Evolutionary conservation across 2,888 invertebrate species (phyloP), one percentile per base, ranked within the genome.

Genomic region (Cantharis flavilabris): DNA sequence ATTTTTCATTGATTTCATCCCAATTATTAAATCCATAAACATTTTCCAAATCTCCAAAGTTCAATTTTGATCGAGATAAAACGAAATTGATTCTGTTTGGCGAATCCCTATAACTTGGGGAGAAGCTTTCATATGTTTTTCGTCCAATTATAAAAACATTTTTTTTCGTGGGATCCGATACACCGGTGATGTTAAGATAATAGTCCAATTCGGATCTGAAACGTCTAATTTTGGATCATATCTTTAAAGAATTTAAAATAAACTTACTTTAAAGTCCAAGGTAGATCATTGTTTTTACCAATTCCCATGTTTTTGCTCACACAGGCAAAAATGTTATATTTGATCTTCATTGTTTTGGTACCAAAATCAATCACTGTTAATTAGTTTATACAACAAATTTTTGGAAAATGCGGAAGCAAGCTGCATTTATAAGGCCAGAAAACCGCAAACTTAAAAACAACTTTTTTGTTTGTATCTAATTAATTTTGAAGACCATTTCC

Each of bases 61-160:
- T 87, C 26, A 89, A 83, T 79, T 88, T 88, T 62, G 91, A 91
- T 73, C 89, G 90, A 13, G 94, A 93, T 3, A 98, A 87, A 0
- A 99, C 93, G 80, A 98, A 91, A 87, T 99, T 99, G 9, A 98
- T 88, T 80, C 99, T 90, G 7, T 91, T 89, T 0, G 87, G 81
- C 26, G 99, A 87, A 0, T 99, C 99, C 70, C 94, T 91, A 84
- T 91, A 95, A 83, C 94, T 95, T 20, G 89, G 87, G 0, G 99
- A 99, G 79, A 99, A 95, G 14, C 95, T 94, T 79, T 97, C 95
- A 95, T 97, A 99, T 0, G 98, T 98, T 82, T 92, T 93, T 28
- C 97, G 90, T 0, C 99, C 99, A 98, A 99, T 98, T 7, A 99
- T 92, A 0, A 98, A 97, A 0, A 94, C 96, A 89, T 99, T 99